A percentile compares a stretch with the other conserved stretches of the same genome.
Conservation (phyloP, 1,140 invertebrate genomes). For the Octopus sinensis region DNA sequence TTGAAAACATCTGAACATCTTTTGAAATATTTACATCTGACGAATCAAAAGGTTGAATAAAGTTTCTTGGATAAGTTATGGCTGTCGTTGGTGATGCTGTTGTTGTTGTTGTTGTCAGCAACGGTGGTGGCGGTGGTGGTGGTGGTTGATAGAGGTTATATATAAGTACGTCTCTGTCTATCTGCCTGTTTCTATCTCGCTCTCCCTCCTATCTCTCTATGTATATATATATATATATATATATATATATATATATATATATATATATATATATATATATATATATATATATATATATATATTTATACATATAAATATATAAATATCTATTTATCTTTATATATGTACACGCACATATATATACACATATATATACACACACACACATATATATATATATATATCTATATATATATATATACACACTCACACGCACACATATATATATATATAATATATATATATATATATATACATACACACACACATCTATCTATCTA, state of each 20-base stretch:
- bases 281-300: conserved; percentile 9
- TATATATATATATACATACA: neutral
- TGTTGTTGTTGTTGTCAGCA: too few species aligned
- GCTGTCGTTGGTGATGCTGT: too few species aligned
- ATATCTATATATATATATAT: conserved; percentile 8
- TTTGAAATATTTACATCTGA: too few species aligned
- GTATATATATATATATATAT: neutral
- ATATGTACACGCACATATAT: neutral
- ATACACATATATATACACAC: neutral
- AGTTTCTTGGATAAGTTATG: too few species aligned
- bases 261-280: conserved; percentile 11
- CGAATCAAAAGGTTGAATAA: too few species aligned
- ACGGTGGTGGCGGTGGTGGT: too few species aligned
- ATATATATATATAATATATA: neutral
- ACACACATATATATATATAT: neutral
- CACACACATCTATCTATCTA: too few species aligned
- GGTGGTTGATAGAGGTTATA: too few species aligned
- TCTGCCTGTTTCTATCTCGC: too few species aligned
- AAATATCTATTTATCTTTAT: neutral
- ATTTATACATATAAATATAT: conserved; percentile 2
- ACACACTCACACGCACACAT: neutral
- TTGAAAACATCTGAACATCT: too few species aligned
- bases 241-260: conserved; percentile 6
- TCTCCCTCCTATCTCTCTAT: too few species aligned
- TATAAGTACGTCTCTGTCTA: too few species aligned